Base-by-base conservation (phyloP, 2,888 invertebrate species). In the Epinotia nisella region DNA sequence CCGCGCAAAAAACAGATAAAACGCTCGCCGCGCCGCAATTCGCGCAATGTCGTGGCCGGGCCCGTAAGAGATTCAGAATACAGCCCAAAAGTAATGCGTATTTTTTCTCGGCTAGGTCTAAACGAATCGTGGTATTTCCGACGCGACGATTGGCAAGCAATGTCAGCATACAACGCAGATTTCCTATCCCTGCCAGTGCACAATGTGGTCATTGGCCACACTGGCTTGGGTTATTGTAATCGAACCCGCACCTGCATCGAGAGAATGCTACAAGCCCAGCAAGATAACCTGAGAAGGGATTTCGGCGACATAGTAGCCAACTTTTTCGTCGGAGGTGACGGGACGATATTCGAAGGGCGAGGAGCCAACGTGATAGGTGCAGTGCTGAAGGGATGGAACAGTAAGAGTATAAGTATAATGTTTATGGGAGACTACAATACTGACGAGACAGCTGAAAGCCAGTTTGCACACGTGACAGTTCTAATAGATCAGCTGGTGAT, bases 121-220 rank as follows among this genome's bases (percentile, higher is more conserved):
- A 85, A 87, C 67, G 87, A 86, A 76, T 71, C 82, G 24, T 93
- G 93, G 93, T 93, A 89, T 83, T 82, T 92, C 74, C 88, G 91
- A 2, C 89, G 92, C 5, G 85, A 75, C 19, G 88, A 90, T 71
- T 93, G 92, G 92, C 90, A 90, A 76, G 91, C 93, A 17, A 82
- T 89, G 85, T 82, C 83, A 0, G 77, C 85, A 0, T 89, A 89
- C 77, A 76, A 70, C 3, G 77, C 83, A 58, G 79, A 79, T 0
- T 86, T 83, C 75, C 81, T 89, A 15, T 74, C 80, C 1, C 76
- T 90, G 9, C 92, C 92, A 0, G 77, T 92, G 2, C 65, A 81
- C 7, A 78, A 81, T 68, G 90, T 89, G 0, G 78, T 91, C 61
- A 84, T 92, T 58, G 90, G 90, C 0, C 92, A 92, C 77, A 86